phyloP scores from a whole-genome alignment of 2,888 invertebrate species.

The Eurois occulta region DNA sequence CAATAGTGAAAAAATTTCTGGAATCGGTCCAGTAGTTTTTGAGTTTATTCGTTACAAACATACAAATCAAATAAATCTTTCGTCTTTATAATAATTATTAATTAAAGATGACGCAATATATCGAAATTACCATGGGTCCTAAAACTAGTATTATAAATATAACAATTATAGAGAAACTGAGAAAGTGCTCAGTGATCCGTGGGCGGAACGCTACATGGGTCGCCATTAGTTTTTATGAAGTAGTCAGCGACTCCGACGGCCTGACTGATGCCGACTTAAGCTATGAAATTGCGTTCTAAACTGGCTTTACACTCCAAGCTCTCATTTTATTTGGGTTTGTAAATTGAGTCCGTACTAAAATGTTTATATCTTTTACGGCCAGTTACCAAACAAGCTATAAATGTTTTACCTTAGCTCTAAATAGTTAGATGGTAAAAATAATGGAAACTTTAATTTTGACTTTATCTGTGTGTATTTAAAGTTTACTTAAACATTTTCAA shows the following conservation, averaged over 20 bases:
- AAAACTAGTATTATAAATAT: constrained; percentile 54
- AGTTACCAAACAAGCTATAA: constrained; percentile 9
- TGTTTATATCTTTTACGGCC: constrained; percentile 9
- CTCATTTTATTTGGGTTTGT: constrained; percentile 31
- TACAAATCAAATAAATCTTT: too few species aligned
- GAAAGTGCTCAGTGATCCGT: constrained; percentile 66
- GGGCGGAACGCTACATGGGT: constrained; percentile 72
- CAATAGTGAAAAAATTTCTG: too few species aligned
- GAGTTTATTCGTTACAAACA: too few species aligned
- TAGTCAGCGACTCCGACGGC: constrained; percentile 68
- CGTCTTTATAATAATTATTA: too few species aligned
- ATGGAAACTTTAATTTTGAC: not conserved
- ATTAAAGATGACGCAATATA: constrained; percentile 6
- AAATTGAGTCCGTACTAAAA: constrained; percentile 28
- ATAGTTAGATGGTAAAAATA: not conserved
- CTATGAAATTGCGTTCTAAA: constrained; percentile 73
- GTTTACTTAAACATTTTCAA: constrained; percentile 8
- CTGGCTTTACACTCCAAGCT: constrained; percentile 56
- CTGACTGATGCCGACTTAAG: constrained; percentile 71
- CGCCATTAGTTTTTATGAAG: constrained; percentile 82
- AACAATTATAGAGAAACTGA: constrained; percentile 63
- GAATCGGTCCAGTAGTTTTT: too few species aligned
- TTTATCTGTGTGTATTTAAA: not conserved
- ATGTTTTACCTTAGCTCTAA: not conserved
- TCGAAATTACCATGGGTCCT: not conserved